Evolutionary conservation across 2,888 invertebrate genomes (phyloP), one percentile per base, ranked within the genome.

Genomic region (Ormyrus pomaceus): DNA sequence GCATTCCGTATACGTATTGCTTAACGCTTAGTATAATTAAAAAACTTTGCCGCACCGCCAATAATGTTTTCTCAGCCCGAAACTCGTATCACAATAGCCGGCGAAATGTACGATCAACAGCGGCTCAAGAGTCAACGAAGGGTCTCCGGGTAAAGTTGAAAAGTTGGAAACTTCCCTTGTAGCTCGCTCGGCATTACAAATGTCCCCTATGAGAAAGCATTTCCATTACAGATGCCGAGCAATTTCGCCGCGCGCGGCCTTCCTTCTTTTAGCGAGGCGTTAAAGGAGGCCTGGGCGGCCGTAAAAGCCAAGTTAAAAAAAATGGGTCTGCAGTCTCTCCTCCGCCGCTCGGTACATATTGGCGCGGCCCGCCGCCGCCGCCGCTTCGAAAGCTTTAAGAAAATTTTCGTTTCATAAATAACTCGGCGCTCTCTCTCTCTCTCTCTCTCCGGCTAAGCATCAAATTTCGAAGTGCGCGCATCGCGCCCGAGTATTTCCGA

Each of bases 351-450:
- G 34, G 34, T 4, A 4, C 34, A 4, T 34, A 34, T 34, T 34
- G 34, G 34, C 34, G 34, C 34, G 34, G 34, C 34, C 34, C 34
- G 34, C 34, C 34, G 34, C 34, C 34, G 34, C 34, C 34, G 34
- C 34, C 34, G 64, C 51, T 5, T 45, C 34, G 6, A 65, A 69
- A 19, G 56, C 50, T 64, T 34, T 10, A 9, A 68, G 66, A 75
- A 78, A 71, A 75, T 70, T 75, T 79, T 75, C 75, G 69, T 75
- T 64, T 75, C 75, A 75, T 79, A 79, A 79, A 79, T 75, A 75
- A 79, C 79, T 79, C 53, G 45, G 59, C 64, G 34, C 34, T 2
- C 34, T 34, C 19, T 19, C 19, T 19, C 19, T 19, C 34, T 2
- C 34, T 34, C 34, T 2, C 34, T 34, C 34, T 34, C 61, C 59